Evolutionary conservation across 2,888 invertebrate genomes (phyloP), one percentile per base, ranked within the genome.

Genomic region (Salticus scenicus): DNA sequence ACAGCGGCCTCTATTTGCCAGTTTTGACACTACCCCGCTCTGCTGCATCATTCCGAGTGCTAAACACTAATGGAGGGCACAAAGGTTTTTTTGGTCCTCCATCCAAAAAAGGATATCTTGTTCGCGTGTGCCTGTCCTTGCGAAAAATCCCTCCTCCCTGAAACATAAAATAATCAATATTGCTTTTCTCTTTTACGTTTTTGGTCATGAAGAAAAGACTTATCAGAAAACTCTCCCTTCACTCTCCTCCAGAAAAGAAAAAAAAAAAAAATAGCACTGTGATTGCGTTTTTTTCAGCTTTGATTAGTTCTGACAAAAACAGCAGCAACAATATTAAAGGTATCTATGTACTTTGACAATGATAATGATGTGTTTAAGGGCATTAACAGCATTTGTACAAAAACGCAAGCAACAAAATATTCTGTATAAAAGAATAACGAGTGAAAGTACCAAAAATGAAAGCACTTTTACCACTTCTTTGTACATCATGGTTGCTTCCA

Each of bases 401-500:
- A 72, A 51, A 72, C 51, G 10, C 24, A 24, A 66, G 66, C 66
- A 41, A 42, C 70, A 70, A 41, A 70, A 70, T 70, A 70, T 70
- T 42, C 37, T 70, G 70, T 70, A 33, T 70, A 70, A 70, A 70
- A 70, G 70, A 69, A 47, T 63, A 69, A 47, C 37, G 33, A 75
- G 33, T 24, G 33, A 12, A 66, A 31, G 57, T 24, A 73, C 33
- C 47, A 31, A 30, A 37, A 17, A 30, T n/a, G n/a, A 42, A 27
- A 80, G 80, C 82, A 82, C 70, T 57, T 41, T 37, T 69, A 69
- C 42, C 77, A 51, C 73, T 71, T 63, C 67, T 73, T 72, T 71
- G 72, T 76, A 57, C 75, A 76, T 83, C 82, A 83, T 64, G 57
- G 76, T 83, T 76, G 82, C 82, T 83, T 83, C 83, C 83, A 83